These are phyloP conservation scores for Riparia riparia DNA, from an alignment of 2,113 vertebrate genomes.

Conservation along the genomic window DNA sequence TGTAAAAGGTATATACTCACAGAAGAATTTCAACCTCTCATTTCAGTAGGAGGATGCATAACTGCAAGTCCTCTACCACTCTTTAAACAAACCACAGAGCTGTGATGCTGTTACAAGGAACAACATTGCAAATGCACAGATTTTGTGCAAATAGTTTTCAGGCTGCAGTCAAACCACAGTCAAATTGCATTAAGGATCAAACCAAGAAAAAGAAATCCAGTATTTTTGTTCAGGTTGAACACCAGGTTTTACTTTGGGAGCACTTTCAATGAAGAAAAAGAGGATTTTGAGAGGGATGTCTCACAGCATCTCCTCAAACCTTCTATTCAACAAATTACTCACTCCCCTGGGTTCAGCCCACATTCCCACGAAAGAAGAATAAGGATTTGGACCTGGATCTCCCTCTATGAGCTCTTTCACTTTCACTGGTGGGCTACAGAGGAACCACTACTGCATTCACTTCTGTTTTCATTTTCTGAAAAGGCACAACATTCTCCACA, in stretches of 20 bases:
- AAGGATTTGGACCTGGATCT: neutral
- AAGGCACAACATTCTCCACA: neutral
- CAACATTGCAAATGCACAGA: neutral
- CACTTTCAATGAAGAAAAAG: neutral
- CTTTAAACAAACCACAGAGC: neutral
- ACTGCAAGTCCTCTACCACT: neutral
- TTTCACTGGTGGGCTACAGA: neutral
- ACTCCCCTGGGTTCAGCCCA: neutral
- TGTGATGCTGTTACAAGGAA: neutral
- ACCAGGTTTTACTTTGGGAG: neutral
- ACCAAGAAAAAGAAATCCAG: neutral
- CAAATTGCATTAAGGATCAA: conserved; percentile 39
- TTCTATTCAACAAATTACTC: neutral
- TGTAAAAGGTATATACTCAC: neutral
- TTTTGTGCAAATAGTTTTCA: neutral
- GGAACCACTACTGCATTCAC: neutral
- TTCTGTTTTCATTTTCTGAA: conserved; percentile 34
- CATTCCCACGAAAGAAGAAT: neutral
- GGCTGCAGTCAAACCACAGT: conserved; percentile 13
- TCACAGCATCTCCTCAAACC: neutral
- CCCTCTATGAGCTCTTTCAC: neutral
- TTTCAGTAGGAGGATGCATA: neutral
- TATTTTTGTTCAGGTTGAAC: conserved; percentile 12
- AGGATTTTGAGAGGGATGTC: neutral
- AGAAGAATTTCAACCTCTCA: neutral